phyloP scores from a whole-genome alignment of 2,888 invertebrate genomes.

The Mythimna impura region DNA sequence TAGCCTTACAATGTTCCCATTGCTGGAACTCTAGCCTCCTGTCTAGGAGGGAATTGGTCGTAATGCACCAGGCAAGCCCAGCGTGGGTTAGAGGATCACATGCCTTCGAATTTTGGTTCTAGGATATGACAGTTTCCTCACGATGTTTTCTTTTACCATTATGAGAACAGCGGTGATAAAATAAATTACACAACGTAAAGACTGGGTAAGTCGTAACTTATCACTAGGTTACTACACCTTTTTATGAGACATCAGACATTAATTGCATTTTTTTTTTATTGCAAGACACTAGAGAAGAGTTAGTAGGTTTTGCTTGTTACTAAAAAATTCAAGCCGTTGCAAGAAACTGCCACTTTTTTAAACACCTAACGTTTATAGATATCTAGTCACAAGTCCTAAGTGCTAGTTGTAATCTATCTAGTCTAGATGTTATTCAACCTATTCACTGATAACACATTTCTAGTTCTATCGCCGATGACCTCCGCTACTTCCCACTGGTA shows the following conservation, averaged over 20 bases:
- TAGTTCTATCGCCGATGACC: slow-evolving; percentile 30
- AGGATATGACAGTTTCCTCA: too few relatives aligned
- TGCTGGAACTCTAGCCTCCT: too few relatives aligned
- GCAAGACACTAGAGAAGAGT: too few relatives aligned
- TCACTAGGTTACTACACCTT: background rate
- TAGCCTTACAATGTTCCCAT: too few relatives aligned
- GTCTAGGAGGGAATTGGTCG: too few relatives aligned
- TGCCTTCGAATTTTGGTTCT: too few relatives aligned
- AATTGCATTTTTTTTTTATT: background rate
- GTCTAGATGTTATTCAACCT: slow-evolving; percentile 14
- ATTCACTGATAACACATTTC: slow-evolving; percentile 34
- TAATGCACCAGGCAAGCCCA: too few relatives aligned
- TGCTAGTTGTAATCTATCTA: slow-evolving; percentile 16
- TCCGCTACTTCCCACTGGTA: slow-evolving; percentile 42
- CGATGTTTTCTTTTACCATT: too few relatives aligned
- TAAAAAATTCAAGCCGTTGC: background rate
- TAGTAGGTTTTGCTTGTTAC: background rate
- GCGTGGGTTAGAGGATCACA: too few relatives aligned
- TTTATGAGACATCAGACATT: background rate
- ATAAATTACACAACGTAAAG: too few relatives aligned
- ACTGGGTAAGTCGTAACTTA: too few relatives aligned
- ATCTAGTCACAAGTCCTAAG: background rate
- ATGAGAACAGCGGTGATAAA: too few relatives aligned
- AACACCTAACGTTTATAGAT: background rate
- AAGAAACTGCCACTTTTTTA: background rate